A percentile compares a stretch with the other conserved stretches of the same genome.
These are phyloP conservation scores for Bettongia penicillata DNA, from an alignment of 2,113 vertebrate species.

Conservation along the genomic window DNA sequence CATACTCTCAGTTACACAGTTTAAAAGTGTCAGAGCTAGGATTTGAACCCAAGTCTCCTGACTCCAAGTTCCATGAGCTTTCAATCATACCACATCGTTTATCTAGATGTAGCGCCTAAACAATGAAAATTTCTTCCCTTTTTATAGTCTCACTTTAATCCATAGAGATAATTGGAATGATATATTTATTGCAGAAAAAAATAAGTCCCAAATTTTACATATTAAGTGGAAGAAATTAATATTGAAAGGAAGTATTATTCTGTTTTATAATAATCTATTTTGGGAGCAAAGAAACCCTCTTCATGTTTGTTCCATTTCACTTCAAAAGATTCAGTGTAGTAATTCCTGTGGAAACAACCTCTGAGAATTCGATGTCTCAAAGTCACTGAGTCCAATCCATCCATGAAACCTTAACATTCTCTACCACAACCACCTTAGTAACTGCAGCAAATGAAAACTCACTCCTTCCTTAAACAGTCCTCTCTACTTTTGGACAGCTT, in stretches of 20 bases:
- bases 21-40: not conserved
- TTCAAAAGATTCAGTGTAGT: not conserved
- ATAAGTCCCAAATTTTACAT: not conserved
- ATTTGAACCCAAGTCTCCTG: not conserved
- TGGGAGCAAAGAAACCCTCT: not conserved
- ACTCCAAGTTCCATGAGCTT: not conserved
- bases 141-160: not conserved
- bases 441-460: not conserved
- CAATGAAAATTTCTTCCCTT: not conserved
- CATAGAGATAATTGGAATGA: not conserved
- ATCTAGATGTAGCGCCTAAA: not conserved
- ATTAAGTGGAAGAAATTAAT: not conserved
- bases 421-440: not conserved
- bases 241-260: not conserved
- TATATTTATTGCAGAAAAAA: not conserved
- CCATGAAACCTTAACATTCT: not conserved
- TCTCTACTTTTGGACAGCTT: not conserved
- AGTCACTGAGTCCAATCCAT: not conserved
- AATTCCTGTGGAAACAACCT: not conserved
- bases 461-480: not conserved
- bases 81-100: not conserved
- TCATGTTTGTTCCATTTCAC: not conserved
- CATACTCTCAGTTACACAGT: not conserved
- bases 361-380: not conserved
- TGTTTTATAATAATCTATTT: constrained; percentile 38